These are phyloP conservation scores for Galago senegalensis DNA, from an alignment of 2,797 vertebrate species.

Conservation along the genomic window DNA sequence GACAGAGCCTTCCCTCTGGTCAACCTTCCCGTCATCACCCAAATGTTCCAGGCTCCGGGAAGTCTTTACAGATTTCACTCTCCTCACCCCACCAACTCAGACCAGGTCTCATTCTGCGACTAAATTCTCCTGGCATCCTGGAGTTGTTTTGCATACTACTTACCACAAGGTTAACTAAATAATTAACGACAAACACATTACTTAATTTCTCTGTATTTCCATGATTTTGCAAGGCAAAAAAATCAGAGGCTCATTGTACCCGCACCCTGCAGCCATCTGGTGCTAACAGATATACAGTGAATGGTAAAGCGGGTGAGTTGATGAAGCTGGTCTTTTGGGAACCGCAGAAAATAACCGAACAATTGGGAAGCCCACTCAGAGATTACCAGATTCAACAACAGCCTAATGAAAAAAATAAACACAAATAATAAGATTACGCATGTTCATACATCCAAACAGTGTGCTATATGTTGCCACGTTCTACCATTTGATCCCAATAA, in stretches of 20 bases:
- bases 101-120: neutral
- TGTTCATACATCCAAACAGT: neutral
- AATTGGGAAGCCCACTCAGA: neutral
- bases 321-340: neutral
- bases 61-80: neutral
- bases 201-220: neutral
- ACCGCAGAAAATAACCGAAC: conserved; percentile 38
- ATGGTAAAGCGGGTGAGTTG: neutral
- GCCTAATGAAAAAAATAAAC: neutral
- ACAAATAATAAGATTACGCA: neutral
- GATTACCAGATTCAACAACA: neutral
- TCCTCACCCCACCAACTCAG: neutral
- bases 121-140: neutral
- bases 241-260: neutral
- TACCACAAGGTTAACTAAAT: neutral
- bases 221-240: neutral
- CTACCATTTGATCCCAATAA: neutral
- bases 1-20: neutral
- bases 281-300: neutral
- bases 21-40: neutral
- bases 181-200: neutral
- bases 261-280: neutral
- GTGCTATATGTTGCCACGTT: neutral
- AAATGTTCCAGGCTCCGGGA: neutral
- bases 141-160: neutral